Base-by-base conservation (phyloP, 2,797 vertebrate species). In the Orientallactaga sibirica region DNA sequence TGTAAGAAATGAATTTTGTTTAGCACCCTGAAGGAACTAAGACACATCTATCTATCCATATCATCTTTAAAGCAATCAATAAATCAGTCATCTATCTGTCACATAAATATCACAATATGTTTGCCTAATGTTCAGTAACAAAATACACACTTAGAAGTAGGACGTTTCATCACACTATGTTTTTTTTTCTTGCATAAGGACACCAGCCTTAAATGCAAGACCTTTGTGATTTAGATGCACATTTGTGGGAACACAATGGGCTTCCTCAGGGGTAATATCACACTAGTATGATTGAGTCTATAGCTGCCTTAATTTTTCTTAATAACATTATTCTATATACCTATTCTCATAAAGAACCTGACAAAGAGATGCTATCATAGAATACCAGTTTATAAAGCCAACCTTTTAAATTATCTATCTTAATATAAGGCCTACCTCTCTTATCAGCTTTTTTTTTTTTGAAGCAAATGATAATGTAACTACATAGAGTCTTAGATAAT, bases 151-250 rank as follows among this genome's bases (percentile, higher is more conserved):
- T 90, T 7, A 87, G 27, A 55, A 77, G 52, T 27, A 86, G 20
- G 7, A 12, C 58, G 27, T 67, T 87, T 78, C 61, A 67, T 61
- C 12, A 67, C 3, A 18, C 22, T 37, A 66, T 15, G 62, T 10
- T 85, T 6, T 5, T 86, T 96, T 22, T 5, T 61, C 24, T 58
- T 95, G 43, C 37, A 79, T 52, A 10, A 66, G 43, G 1, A 27
- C 15, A 68, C 9, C 74, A 43, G 16, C 81, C 74, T 92, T 92
- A 64, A 85, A 92, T 66, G 55, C 9, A 29, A 89, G 58, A 66
- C 5, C 10, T 2, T 33, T 86, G 82, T 77, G 25, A 80, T 92
- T 87, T 87, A 71, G 15, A 55, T 67, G 0, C 33, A 15, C 9
- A 19, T 10, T 55, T 61, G 86, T 82, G 87, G 24, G 24, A 86